Evolutionary conservation across 64 coral and sea anemone genomes (phyloP).

Genomic region (Pocillopora verrucosa): DNA sequence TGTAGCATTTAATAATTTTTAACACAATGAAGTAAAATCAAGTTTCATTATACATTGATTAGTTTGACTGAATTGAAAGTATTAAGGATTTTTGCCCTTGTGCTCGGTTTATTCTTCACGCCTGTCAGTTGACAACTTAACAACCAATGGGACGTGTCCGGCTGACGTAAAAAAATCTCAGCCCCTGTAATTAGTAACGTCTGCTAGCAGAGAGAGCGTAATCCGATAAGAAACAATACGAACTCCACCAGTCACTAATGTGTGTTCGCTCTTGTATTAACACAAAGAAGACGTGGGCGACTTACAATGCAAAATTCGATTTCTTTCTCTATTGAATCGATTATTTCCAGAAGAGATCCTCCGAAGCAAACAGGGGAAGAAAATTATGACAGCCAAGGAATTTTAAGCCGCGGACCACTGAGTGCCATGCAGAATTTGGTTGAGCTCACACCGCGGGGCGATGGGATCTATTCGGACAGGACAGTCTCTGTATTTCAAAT

Average conservation of each 20-base stretch:
- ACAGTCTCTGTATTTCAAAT: neutral
- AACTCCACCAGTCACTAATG: slow-evolving; percentile 41
- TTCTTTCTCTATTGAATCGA: slow-evolving; percentile 89
- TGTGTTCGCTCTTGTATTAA: slow-evolving; percentile 18
- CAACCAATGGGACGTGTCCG: slow-evolving; percentile 53
- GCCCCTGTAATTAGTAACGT: slow-evolving; percentile 82
- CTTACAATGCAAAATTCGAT: slow-evolving; percentile 66
- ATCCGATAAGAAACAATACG: slow-evolving; percentile 81
- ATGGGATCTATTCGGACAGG: neutral
- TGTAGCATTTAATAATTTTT: neutral
- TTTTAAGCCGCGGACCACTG: slow-evolving; percentile 22
- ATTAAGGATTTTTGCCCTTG: neutral
- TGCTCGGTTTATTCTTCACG: slow-evolving; percentile 30
- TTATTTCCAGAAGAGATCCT: slow-evolving; percentile 83
- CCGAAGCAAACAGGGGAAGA: slow-evolving; percentile 53
- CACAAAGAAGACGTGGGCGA: slow-evolving; percentile 21
- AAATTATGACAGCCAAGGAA: neutral
- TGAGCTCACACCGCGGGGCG: slow-evolving; percentile 34
- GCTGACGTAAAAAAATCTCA: slow-evolving; percentile 65
- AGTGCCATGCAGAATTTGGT: slow-evolving; percentile 57
- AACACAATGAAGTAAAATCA: neutral
- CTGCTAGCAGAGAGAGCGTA: slow-evolving; percentile 56
- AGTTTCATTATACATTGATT: slow-evolving; percentile 5
- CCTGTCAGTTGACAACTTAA: slow-evolving; percentile 62
- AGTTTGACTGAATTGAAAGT: slow-evolving; percentile 12